Percentiles rank a stretch among this genome's conserved stretches.
Conservation (phyloP, 2,113 vertebrate species). For the Melanerpes aurifrons region DNA sequence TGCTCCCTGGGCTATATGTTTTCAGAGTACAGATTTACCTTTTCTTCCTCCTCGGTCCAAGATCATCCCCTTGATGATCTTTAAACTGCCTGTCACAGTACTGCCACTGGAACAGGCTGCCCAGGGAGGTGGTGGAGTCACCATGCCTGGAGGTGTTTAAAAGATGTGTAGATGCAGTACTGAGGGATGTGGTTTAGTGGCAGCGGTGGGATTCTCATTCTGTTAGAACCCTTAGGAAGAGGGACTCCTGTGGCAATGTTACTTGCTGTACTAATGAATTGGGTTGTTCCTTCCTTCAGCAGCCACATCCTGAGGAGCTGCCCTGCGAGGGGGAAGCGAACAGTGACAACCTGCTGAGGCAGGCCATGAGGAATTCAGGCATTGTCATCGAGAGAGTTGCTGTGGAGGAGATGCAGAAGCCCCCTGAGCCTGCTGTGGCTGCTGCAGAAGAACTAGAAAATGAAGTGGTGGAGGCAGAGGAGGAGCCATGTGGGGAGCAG, state of each 20-base stretch:
- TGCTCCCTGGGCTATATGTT: not conserved
- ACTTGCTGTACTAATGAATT: not conserved
- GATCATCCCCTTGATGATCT: not conserved
- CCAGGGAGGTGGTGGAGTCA: too few species aligned
- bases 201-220: too few species aligned
- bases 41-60: not conserved
- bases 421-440: not conserved
- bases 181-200: too few species aligned
- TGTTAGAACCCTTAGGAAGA: not conserved
- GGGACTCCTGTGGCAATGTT: fast-evolving
- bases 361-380: slow-evolving; percentile 94
- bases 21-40: not conserved
- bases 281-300: not conserved
- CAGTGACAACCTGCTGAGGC: slow-evolving; percentile 89
- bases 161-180: too few species aligned
- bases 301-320: slow-evolving; percentile 51
- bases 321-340: slow-evolving; percentile 57
- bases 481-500: slow-evolving; percentile 81
- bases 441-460: slow-evolving; percentile 67
- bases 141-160: too few species aligned
- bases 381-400: slow-evolving; percentile 82
- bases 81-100: fast-evolving
- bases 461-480: slow-evolving; percentile 56
- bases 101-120: too few species aligned
- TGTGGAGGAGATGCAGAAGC: slow-evolving; percentile 69